Evolutionary conservation across 2,113 vertebrate species (phyloP), one percentile per base, ranked within the genome.

Genomic region (Nettapus auritus): DNA sequence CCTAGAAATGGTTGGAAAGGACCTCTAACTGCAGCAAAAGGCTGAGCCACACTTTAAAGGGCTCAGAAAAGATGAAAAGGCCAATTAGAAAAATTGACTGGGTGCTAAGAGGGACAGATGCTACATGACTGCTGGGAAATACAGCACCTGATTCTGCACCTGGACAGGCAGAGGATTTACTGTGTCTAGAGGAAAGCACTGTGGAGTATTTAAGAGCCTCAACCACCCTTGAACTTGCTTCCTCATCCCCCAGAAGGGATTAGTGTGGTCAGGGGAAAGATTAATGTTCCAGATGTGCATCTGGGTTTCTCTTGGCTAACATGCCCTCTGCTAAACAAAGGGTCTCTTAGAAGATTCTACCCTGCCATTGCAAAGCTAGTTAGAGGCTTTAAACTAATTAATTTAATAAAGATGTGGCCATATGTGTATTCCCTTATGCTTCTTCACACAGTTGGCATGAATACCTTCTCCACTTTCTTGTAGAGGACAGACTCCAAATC

Each of bases 1-100:
- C 69, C 95, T 96, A 93, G 91, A 95, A 90, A 90, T 62, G 57
- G 81, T 31, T 92, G 86, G 86, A 87, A 89, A 60, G 55, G 15
- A 92, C 0, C 1, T 90, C 75, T 75, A 86, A 53, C 42, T 84
- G 74, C 77, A 93, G 70, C 48, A 68, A 93, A 88, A 87, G 38
- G 26, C 80, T 64, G 59, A 78, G 6, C 42, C 66, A 76, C 71
- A 60, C 80, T 88, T 88, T 89, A 86, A 88, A 90, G 81, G 34
- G 16, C 77, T 81, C 8, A 0, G 48, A 71, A 76, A 63, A 64
- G 63, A 80, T 71, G 48, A 80, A 86, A 88, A 90, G 38, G 23
- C 33, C 62, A 66, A 60, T 29, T 75, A 82, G 86, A 78, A 93
- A 82, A 94, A 94, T 5, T 52, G 50, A 50, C 67, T 64, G 42